A percentile compares a stretch with the other conserved stretches of the same genome.
Conservation (phyloP, 2,888 invertebrate species). For the Eulithis prunata region DNA sequence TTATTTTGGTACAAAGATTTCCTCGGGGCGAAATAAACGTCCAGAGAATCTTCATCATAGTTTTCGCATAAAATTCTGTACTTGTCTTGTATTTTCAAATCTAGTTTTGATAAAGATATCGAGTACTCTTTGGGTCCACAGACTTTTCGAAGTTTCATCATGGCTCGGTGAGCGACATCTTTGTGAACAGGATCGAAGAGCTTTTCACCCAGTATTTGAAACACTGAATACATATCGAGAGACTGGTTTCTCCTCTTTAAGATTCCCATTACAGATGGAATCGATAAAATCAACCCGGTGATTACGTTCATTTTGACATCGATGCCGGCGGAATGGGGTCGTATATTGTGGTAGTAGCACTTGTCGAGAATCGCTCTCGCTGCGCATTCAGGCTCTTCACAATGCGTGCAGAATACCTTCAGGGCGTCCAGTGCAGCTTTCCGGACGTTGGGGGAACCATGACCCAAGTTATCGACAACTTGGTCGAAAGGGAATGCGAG, state of each 20-base stretch:
- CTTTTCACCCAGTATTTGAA: slow-evolving; percentile 83
- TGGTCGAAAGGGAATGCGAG: slow-evolving; percentile 89
- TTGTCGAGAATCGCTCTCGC: slow-evolving; percentile 86
- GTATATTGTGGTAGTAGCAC: slow-evolving; percentile 86
- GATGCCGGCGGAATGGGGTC: slow-evolving; percentile 79
- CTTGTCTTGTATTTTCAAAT: slow-evolving; percentile 79
- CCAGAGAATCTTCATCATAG: slow-evolving; percentile 77
- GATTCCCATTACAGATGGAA: slow-evolving; percentile 86
- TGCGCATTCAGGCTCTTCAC: slow-evolving; percentile 87
- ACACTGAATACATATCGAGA: slow-evolving; percentile 78
- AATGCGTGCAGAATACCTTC: slow-evolving; percentile 88
- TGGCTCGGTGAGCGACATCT: slow-evolving; percentile 88
- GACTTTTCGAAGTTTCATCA: slow-evolving; percentile 88
- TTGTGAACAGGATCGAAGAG: slow-evolving; percentile 82
- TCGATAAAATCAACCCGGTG: slow-evolving; percentile 86
- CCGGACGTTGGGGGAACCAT: slow-evolving; percentile 91
- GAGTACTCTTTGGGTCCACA: slow-evolving; percentile 88
- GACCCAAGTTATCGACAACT: slow-evolving; percentile 91
- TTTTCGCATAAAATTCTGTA: slow-evolving; percentile 74
- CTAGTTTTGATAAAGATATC: slow-evolving; percentile 75
- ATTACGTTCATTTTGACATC: slow-evolving; percentile 83
- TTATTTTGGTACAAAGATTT: slow-evolving; percentile 58
- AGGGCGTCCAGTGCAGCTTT: slow-evolving; percentile 92
- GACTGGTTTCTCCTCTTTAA: slow-evolving; percentile 76
- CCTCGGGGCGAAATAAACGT: slow-evolving; percentile 76